Evolutionary conservation across 2,888 invertebrate species (phyloP), one percentile per base, ranked within the genome.

Genomic region (Cantharis nigra): DNA sequence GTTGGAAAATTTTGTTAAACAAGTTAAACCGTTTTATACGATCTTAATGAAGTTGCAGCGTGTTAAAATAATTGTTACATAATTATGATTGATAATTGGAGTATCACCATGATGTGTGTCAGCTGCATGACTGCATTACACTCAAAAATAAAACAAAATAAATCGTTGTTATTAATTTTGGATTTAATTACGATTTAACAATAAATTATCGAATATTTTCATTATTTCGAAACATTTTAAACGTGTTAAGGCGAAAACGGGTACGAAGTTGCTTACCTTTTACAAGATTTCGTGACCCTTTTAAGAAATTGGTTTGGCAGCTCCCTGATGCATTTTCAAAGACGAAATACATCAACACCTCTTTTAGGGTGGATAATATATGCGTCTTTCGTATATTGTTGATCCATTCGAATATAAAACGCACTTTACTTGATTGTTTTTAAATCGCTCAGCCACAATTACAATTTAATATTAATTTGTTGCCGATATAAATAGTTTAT

Each of bases 341-440:
- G 72, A 72, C 69, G 70, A 77, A 75, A 74, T 78, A 78, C 78
- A 72, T 75, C 78, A 75, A 78, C 75, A 78, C 75, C 73, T 75
- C 72, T 75, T 75, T 76, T 78, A 75, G 70, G 73, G 67, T 70
- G 72, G 71, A 77, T 75, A 79, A 79, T 77, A 67, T 79, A 79
- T 74, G 77, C 77, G 75, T 77, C 67, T 70, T 33, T 74, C 67
- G 77, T 70, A 77, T 71, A 72, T 79, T 76, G 79, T 77, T 74
- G 79, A 79, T 79, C 77, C 77, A 26, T 64, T 49, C 16, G 67
- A 70, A 77, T 77, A 79, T 79, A 77, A 71, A 74, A 77, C 79
- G 79, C 79, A 79, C 79, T 79, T 79, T 79, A 72, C 71, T 77
- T 77, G 75, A 79, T 79, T 79, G 79, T 76, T 75, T 70, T 74